A percentile compares a stretch with the other conserved stretches of the same genome.
Conservation (phyloP, 2,888 invertebrate genomes). For the Scaptomyza tumidula region DNA sequence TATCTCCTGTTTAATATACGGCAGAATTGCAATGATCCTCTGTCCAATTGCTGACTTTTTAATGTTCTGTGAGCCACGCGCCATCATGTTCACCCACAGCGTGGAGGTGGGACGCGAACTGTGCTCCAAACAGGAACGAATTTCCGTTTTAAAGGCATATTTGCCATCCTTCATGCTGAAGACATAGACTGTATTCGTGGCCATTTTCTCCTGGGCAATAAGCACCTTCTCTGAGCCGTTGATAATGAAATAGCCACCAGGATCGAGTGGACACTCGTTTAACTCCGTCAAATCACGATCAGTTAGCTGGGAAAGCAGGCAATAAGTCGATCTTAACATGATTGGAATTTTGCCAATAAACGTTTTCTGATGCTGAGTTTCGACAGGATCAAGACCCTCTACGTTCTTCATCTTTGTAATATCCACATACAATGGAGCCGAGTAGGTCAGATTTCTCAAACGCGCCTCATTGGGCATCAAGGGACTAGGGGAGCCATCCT, state of each 20-base stretch:
- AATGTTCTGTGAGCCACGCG: conserved; percentile 98
- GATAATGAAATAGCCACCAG: conserved; percentile 99
- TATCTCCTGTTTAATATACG: conserved; percentile 99
- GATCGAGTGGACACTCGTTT: conserved; percentile 99
- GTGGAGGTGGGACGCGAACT: conserved; percentile 98
- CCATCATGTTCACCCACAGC: conserved; percentile 99
- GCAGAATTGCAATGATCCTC: conserved; percentile 98
- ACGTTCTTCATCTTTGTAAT: conserved; percentile 98
- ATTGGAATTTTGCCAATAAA: conserved; percentile 98
- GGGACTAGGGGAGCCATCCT: conserved; percentile 99
- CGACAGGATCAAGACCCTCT: conserved; percentile 95
- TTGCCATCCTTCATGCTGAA: conserved; percentile 99
- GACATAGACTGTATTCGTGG: conserved; percentile 99
- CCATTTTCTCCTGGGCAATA: conserved; percentile 99
- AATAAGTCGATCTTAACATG: conserved; percentile 99
- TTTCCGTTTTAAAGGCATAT: conserved; percentile 99
- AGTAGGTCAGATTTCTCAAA: conserved; percentile 97
- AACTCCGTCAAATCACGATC: conserved; percentile 99
- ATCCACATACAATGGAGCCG: conserved; percentile 99
- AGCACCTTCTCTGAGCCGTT: conserved; percentile 99
- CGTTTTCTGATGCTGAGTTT: conserved; percentile 90
- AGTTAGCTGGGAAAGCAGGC: conserved; percentile 95
- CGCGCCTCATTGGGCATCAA: conserved; percentile 99
- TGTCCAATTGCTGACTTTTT: conserved; percentile 99
- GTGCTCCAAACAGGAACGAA: conserved; percentile 96